A percentile compares a stretch with the other conserved stretches of the same genome.
Conservation (phyloP, 2,888 invertebrate genomes). For the Euzophera pinguis region DNA sequence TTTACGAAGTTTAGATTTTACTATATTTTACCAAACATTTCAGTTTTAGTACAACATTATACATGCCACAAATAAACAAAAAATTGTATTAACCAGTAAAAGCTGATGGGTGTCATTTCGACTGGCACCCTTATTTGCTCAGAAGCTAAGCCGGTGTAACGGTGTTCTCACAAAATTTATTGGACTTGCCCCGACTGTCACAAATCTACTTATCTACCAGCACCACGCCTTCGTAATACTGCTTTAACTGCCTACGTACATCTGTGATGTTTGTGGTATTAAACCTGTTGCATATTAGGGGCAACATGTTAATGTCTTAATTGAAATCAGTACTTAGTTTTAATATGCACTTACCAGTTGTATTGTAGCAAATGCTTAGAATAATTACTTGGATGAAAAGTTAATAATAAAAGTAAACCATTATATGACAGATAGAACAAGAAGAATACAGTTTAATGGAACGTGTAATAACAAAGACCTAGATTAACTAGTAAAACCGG, state of each 20-base stretch:
- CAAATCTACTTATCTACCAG: constrained; percentile 78
- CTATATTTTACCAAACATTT: no score
- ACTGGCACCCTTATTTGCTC: constrained; percentile 64
- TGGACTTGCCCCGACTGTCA: constrained; percentile 65
- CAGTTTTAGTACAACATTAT: not conserved
- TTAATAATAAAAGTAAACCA: no score
- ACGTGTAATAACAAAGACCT: no score
- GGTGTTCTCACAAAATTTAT: constrained; percentile 73
- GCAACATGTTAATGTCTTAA: constrained; percentile 3
- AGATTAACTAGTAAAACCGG: no score
- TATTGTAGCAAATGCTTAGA: no score
- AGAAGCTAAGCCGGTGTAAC: constrained; percentile 74
- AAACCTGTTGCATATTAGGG: constrained; percentile 2
- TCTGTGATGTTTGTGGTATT: constrained; percentile 38
- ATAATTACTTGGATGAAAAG: no score
- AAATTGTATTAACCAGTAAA: constrained; percentile 57
- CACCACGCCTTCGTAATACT: constrained; percentile 67
- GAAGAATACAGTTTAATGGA: no score
- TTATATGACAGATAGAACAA: no score
- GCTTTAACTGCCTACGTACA: constrained; percentile 46
- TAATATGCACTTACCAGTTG: no score
- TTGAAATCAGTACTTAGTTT: no score
- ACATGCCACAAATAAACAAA: constrained; percentile 30
- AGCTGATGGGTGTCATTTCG: constrained; percentile 49
- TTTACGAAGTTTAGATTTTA: no score